Evolutionary conservation across 2,888 invertebrate genomes (phyloP).

Genomic region (Gortyna flavago): DNA sequence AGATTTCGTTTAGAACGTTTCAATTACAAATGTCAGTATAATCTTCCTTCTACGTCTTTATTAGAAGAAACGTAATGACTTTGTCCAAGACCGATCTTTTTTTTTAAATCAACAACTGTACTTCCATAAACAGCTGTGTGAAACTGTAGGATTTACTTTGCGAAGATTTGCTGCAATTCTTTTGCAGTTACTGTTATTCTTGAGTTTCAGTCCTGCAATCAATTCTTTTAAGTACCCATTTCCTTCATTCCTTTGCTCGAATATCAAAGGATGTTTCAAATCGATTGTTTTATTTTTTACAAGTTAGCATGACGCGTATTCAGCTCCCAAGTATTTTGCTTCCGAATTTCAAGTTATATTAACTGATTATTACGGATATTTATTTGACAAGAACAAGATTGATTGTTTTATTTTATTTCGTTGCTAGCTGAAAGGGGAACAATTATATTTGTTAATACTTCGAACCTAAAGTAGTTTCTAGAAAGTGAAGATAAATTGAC

Average conservation of each 20-base stretch:
- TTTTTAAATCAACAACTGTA: background rate
- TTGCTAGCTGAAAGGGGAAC: background rate
- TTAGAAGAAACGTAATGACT: background rate
- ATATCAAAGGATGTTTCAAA: conserved; percentile 22
- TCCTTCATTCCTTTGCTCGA: background rate
- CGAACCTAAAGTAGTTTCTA: conserved; percentile 10
- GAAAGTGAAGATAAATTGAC: conserved; percentile 13
- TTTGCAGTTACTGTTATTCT: conserved; percentile 26
- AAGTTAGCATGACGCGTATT: conserved; percentile 52
- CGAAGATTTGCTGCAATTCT: conserved; percentile 16
- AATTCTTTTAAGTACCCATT: conserved; percentile 25
- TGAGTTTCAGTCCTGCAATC: conserved; percentile 1
- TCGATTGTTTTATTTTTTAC: conserved; percentile 55
- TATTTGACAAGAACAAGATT: conserved; percentile 52
- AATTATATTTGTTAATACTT: conserved; percentile 15
- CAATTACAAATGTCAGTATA: background rate
- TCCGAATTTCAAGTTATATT: conserved; percentile 38
- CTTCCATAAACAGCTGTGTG: background rate
- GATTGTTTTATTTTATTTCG: conserved; percentile 33
- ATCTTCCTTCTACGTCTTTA: background rate
- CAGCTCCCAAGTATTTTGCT: conserved; percentile 19
- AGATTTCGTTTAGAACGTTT: background rate
- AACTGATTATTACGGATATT: conserved; percentile 47
- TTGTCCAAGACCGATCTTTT: background rate
- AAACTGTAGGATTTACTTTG: conserved; percentile 30